Base-by-base conservation (phyloP, 2,113 vertebrate species). In the Spermophilus dauricus region DNA sequence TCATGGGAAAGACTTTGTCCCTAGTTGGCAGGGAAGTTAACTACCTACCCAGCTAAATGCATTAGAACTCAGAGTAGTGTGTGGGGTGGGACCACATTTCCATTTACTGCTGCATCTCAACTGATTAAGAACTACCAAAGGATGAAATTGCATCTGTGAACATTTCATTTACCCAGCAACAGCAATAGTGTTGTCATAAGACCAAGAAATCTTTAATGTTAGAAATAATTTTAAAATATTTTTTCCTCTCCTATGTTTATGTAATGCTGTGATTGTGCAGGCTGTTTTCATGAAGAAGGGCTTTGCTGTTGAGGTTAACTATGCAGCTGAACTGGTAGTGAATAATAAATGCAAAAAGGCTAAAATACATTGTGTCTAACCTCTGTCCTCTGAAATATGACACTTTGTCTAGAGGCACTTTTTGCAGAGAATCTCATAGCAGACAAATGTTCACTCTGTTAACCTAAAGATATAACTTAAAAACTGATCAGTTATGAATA, bases 231-330 rank as follows among this genome's bases (percentile, higher is more conserved):
- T 89, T 20, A n/a, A 61, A 22, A 37, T 37, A 3, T 4, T 2
- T 56, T 97, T 48, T 8, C 2, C 53, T 73, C 24, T 97, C 70
- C 63, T 73, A 30, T 94, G 69, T 91, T 86, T 77, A 30, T 80
- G 45, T 78, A 45, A 39, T 77, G 61, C 45, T 63, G 0, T 86
- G 93, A 77, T 28, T 34, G 1, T 48, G 9, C 28, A 58, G 34
- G 45, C 73, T 84, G 32, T 94, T 90, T 91, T 39, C 22, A 6
- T 69, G 70, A 42, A 86, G 30, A 51, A 37, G 51, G 65, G 48
- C 86, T 84, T 81, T 61, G 58, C 53, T 20, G 56, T 78, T 93
- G 61, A 26, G 17, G 32, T 80, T 86, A 78, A 89, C 81, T 70
- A 34, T 65, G 53, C 72, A 63, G 9, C 42, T 17, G 28, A 13